Percentiles rank a stretch among this genome's conserved stretches.
Conservation (phyloP, 2,113 vertebrate species). For the Taxidea taxus region DNA sequence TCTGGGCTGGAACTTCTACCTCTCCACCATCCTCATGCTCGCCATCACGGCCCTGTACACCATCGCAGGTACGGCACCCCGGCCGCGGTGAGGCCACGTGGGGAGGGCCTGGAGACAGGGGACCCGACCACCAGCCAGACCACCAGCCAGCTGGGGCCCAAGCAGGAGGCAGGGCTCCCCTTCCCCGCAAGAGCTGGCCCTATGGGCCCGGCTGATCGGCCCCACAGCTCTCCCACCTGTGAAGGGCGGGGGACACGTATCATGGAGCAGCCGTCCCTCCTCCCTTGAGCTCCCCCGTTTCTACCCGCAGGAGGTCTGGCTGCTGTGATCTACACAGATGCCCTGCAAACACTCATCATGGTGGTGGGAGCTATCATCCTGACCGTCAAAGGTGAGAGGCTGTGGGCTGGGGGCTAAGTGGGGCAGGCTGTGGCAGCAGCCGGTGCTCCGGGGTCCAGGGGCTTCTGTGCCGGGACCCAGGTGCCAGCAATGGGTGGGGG, state of each 20-base stretch:
- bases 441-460: background rate
- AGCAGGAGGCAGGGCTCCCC: background rate
- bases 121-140: no score
- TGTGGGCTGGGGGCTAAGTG: background rate
- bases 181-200: background rate
- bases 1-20: constrained; percentile 94
- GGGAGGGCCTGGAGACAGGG: background rate
- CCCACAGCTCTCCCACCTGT: background rate
- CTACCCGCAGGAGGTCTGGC: constrained; percentile 88
- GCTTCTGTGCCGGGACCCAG: background rate
- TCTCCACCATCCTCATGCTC: constrained; percentile 91
- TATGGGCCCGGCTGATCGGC: accelerated
- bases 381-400: constrained; percentile 86
- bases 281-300: accelerated
- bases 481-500: background rate
- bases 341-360: constrained; percentile 92
- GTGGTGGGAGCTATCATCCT: constrained; percentile 90
- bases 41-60: constrained; percentile 91
- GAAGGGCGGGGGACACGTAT: background rate
- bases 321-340: constrained; percentile 92
- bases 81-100: accelerated
- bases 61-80: constrained; percentile 85
- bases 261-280: background rate
- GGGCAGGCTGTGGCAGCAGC: background rate
- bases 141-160: no score